These are phyloP conservation scores for Diprion similis DNA, from an alignment of 1,140 invertebrate species.

Conservation along the genomic window DNA sequence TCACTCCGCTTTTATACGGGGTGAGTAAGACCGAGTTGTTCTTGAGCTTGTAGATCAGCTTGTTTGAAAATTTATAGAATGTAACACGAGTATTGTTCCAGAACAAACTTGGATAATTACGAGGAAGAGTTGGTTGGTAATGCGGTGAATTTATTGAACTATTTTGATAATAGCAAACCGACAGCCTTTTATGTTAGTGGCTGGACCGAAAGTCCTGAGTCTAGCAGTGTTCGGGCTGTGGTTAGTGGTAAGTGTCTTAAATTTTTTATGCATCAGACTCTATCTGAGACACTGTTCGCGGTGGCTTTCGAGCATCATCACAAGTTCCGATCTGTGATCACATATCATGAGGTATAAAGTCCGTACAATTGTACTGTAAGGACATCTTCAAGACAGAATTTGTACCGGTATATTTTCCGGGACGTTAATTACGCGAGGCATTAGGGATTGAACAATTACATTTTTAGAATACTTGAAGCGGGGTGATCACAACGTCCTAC, in stretches of 20 bases:
- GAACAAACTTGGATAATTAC: constrained; percentile 19
- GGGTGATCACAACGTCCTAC: constrained; percentile 50
- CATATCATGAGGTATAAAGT: not conserved
- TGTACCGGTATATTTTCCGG: too few relatives aligned
- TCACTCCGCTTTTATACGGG: too few relatives aligned
- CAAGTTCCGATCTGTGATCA: not conserved
- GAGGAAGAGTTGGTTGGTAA: not conserved
- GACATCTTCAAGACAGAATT: not conserved
- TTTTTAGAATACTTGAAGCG: constrained; percentile 48
- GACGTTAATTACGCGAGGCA: not conserved
- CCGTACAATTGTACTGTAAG: not conserved
- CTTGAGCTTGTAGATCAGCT: too few relatives aligned
- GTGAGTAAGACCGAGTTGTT: too few relatives aligned
- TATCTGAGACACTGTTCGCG: not conserved
- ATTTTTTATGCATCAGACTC: not conserved
- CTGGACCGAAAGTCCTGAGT: not conserved
- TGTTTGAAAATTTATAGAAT: too few relatives aligned
- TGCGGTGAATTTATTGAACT: not conserved
- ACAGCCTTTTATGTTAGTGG: not conserved
- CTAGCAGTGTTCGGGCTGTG: too few relatives aligned
- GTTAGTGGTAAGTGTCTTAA: not conserved
- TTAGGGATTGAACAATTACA: not conserved
- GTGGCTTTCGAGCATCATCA: not conserved
- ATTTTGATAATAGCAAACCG: constrained; percentile 6
- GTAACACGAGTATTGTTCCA: constrained; percentile 13